Percentiles rank a stretch among this genome's conserved stretches.
phyloP scores from a whole-genome alignment of 1,140 invertebrate species.

The Ectropis grisescens region DNA sequence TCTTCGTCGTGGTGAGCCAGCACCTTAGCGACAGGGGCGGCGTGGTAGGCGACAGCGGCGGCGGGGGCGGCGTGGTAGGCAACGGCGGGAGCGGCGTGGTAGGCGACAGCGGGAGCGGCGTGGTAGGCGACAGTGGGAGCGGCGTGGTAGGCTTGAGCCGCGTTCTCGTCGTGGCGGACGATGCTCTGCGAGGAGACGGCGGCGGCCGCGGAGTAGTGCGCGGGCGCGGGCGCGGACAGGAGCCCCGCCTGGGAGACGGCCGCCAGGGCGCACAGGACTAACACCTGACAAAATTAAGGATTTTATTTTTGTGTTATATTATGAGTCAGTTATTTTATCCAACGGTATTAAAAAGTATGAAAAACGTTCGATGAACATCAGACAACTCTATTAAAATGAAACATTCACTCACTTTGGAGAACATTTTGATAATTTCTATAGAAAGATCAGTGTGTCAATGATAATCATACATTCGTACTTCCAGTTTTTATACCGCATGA shows the following conservation, averaged over 20 bases:
- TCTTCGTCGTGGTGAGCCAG: slow-evolving; percentile 5
- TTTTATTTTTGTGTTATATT: slow-evolving; percentile 1
- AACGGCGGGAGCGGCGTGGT: slow-evolving; percentile 14
- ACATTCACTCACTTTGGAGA: slow-evolving; percentile 21
- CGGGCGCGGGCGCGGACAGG: slow-evolving; percentile 19
- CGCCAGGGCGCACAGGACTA: slow-evolving; percentile 31
- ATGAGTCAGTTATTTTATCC: no score
- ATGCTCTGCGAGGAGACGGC: slow-evolving; percentile 47
- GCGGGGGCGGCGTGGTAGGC: slow-evolving; percentile 20
- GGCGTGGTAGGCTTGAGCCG: slow-evolving; percentile 22
- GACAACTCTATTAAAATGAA: no score
- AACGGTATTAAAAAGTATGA: no score
- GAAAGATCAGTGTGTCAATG: slow-evolving; percentile 13
- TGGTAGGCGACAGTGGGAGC: slow-evolving; percentile 20
- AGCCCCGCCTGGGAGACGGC: slow-evolving; percentile 35
- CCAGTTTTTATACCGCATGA: slow-evolving; percentile 7
- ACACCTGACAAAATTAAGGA: slow-evolving; percentile 24
- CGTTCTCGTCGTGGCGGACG: slow-evolving; percentile 29
- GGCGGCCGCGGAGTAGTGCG: slow-evolving; percentile 33
- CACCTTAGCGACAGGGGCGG: slow-evolving; percentile 7
- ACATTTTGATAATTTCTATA: slow-evolving; percentile 19
- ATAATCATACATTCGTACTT: slow-evolving; percentile 5
- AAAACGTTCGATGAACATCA: no score
- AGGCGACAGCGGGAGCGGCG: slow-evolving; percentile 16
- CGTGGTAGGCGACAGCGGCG: slow-evolving; percentile 15